phyloP scores from a whole-genome alignment of 2,113 vertebrate species.

The Pheucticus melanocephalus region DNA sequence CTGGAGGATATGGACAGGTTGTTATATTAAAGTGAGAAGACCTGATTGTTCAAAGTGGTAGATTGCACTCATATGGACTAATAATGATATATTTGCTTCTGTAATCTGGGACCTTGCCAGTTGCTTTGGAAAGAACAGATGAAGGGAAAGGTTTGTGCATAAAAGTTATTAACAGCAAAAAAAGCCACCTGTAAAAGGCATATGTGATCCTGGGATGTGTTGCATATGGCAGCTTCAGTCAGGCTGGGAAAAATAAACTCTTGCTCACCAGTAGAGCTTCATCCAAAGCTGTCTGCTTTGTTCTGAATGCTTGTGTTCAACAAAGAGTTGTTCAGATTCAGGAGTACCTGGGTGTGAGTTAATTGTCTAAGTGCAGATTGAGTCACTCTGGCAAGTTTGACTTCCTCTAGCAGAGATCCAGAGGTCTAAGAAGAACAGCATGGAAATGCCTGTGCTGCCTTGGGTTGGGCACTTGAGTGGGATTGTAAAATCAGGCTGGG shows the following conservation, averaged over 20 bases:
- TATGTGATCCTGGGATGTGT: background rate
- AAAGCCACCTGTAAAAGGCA: conserved; percentile 32
- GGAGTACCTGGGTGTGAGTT: background rate
- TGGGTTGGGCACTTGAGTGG: background rate
- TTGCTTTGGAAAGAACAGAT: background rate
- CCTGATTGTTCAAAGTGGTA: background rate
- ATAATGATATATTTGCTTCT: background rate
- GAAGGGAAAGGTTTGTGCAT: background rate
- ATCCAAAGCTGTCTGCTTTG: background rate
- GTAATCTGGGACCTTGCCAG: background rate
- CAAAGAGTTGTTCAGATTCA: background rate
- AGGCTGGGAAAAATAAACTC: background rate
- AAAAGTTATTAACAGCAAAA: background rate
- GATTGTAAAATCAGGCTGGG: background rate
- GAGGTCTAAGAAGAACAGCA: background rate
- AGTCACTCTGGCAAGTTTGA: background rate
- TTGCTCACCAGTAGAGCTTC: background rate
- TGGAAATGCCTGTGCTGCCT: background rate
- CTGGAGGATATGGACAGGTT: background rate
- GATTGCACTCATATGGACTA: background rate
- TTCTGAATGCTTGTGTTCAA: background rate
- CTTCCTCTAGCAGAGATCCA: background rate
- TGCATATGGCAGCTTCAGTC: background rate
- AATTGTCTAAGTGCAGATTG: background rate
- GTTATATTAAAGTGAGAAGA: background rate